A percentile compares a stretch with the other conserved stretches of the same genome.
phyloP scores from a whole-genome alignment of 2,113 vertebrate genomes.

The Ifrita kowaldi region DNA sequence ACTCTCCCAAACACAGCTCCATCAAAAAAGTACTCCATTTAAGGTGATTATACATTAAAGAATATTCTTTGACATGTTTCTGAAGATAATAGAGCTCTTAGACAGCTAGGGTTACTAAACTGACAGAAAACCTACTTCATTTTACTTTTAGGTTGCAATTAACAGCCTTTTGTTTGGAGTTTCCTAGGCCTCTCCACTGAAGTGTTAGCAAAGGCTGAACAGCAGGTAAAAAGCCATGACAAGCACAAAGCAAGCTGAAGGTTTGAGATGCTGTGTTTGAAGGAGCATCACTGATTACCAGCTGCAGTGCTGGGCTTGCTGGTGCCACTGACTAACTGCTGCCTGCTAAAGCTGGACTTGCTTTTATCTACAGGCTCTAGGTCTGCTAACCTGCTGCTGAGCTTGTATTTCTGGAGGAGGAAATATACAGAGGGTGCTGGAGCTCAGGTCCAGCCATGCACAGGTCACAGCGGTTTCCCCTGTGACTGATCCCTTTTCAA shows the following conservation, averaged over 20 bases:
- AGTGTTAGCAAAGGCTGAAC: background rate
- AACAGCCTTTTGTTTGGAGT: background rate
- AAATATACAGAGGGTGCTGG: background rate
- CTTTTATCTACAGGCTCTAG: background rate
- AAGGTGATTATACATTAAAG: background rate
- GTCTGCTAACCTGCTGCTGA: background rate
- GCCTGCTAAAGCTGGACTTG: background rate
- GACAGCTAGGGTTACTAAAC: background rate
- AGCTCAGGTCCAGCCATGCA: rapidly evolving
- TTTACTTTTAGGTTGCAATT: background rate
- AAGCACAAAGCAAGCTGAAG: background rate
- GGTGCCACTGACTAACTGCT: background rate
- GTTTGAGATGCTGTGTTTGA: background rate
- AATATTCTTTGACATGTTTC: background rate
- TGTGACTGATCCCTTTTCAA: rapidly evolving
- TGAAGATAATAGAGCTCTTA: background rate
- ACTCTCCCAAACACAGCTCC: background rate
- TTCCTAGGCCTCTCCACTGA: background rate
- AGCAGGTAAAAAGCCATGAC: background rate
- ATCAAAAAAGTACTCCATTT: background rate
- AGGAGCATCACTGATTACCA: background rate
- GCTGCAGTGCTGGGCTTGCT: background rate
- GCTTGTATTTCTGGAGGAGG: background rate
- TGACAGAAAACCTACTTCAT: slow-evolving; percentile 20
- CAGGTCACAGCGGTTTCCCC: rapidly evolving